phyloP scores from a whole-genome alignment of 1,140 invertebrate species.

The Brevipalpus yothersi region DNA sequence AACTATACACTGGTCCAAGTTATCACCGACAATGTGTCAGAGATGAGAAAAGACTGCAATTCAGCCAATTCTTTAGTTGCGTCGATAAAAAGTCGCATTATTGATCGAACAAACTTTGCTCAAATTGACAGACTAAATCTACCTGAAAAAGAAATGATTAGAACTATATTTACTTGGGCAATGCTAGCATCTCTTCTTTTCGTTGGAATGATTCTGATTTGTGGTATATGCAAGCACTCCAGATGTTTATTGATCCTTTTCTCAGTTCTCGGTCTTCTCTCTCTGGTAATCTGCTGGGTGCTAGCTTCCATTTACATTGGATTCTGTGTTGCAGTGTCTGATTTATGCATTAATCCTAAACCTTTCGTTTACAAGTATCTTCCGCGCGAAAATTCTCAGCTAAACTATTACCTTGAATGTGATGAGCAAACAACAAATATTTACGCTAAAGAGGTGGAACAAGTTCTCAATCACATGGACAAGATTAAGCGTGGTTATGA shows the following conservation, averaged over 20 bases:
- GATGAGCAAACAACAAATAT: constrained; percentile 23
- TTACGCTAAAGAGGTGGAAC: neutral
- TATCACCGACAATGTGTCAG: constrained; percentile 12
- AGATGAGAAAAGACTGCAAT: constrained; percentile 15
- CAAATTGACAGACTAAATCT: neutral
- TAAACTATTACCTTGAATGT: constrained; percentile 57
- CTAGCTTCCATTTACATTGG: constrained; percentile 56
- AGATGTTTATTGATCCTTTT: constrained; percentile 56
- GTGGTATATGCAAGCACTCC: constrained; percentile 53
- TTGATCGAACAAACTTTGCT: constrained; percentile 6
- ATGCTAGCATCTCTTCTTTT: constrained; percentile 46
- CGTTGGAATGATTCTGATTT: constrained; percentile 48
- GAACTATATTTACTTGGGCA: constrained; percentile 53
- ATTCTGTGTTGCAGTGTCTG: constrained; percentile 46
- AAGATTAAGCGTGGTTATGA: neutral
- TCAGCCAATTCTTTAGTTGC: constrained; percentile 14
- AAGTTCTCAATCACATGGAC: neutral
- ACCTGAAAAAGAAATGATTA: constrained; percentile 11
- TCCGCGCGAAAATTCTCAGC: constrained; percentile 25
- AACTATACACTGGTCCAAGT: constrained; percentile 32
- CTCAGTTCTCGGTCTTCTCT: constrained; percentile 57
- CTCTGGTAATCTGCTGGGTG: constrained; percentile 68
- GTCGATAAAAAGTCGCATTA: constrained; percentile 16
- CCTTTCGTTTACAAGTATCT: constrained; percentile 22
- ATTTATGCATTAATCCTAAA: constrained; percentile 46